Conservation (phyloP, 2,113 vertebrate genomes). For the Buteo buteo region DNA sequence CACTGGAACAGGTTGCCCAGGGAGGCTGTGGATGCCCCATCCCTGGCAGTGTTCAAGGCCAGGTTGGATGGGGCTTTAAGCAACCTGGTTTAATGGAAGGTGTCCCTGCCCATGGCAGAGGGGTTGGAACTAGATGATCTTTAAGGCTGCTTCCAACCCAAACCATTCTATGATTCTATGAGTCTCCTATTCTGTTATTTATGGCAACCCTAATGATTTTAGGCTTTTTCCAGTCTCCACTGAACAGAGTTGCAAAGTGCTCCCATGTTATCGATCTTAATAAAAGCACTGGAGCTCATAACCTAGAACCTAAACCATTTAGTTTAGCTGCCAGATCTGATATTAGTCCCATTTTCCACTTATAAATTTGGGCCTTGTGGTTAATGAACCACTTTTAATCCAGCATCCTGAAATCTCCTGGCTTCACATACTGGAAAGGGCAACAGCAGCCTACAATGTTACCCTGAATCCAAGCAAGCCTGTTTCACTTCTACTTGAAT, state of each 20-base stretch:
- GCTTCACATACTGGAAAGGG: background rate
- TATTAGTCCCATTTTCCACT: background rate
- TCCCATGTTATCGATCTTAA: background rate
- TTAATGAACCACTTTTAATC: background rate
- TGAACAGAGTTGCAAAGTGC: background rate
- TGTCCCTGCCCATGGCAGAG: no score
- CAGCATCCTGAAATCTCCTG: background rate
- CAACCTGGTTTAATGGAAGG: no score
- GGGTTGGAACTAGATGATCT: no score
- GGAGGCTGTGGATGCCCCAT: no score
- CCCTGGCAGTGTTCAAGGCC: no score
- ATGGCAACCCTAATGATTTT: background rate
- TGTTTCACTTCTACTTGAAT: background rate
- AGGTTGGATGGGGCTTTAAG: no score
- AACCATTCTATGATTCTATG: no score
- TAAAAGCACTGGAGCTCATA: constrained; percentile 13
- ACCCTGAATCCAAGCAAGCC: background rate
- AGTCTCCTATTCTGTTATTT: background rate
- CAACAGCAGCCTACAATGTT: background rate
- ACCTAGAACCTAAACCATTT: background rate
- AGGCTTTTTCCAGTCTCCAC: background rate
- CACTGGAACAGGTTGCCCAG: no score
- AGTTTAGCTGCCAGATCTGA: background rate
- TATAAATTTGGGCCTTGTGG: background rate
- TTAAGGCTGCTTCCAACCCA: no score